Conservation (phyloP, 2,113 vertebrate species). For the Callocephalon fimbriatum region DNA sequence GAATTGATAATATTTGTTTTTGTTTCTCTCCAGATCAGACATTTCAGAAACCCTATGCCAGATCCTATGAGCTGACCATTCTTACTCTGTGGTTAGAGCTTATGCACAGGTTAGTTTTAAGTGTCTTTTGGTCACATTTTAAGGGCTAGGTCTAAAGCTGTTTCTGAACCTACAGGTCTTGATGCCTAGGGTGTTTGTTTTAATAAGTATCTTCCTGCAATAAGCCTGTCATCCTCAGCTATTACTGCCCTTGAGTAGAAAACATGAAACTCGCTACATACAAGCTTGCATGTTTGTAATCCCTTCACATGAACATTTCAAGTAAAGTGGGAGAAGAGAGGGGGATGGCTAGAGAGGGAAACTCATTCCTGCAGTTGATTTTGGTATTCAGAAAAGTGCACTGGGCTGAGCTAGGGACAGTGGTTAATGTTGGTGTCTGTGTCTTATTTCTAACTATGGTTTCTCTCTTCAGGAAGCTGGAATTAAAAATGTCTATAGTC, state of each 20-base stretch:
- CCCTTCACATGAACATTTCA: background rate
- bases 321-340: background rate
- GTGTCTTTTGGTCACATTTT: background rate
- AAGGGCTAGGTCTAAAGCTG: background rate
- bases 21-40: background rate
- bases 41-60: background rate
- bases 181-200: background rate
- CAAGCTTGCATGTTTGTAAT: fast-evolving
- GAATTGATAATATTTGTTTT: background rate
- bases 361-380: background rate
- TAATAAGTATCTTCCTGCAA: background rate
- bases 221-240: background rate
- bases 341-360: background rate
- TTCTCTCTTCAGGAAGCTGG: background rate
- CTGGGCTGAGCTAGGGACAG: background rate
- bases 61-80: background rate
- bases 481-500: background rate
- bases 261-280: background rate
- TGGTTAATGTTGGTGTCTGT: background rate
- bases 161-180: background rate
- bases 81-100: background rate
- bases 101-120: background rate
- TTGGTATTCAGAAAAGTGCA: background rate
- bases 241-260: background rate
- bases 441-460: background rate